Evolutionary conservation across 2,888 invertebrate genomes (phyloP), one percentile per base, ranked within the genome.

Genomic region (Malthinus seriepunctatus): DNA sequence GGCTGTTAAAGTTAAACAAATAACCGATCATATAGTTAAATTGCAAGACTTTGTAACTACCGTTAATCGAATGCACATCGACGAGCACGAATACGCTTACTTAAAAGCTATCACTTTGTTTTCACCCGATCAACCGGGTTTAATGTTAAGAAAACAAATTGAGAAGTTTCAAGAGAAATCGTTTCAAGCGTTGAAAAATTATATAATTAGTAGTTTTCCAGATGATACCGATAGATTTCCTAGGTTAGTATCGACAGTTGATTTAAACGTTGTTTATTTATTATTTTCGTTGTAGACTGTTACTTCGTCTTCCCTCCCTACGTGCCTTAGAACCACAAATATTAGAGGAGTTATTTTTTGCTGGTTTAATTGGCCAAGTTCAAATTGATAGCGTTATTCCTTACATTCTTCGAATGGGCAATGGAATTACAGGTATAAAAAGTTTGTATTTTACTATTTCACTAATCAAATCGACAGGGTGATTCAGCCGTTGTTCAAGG

Each of bases 331-430:
- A 89, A 55, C 88, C 90, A 1, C 80, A 87, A 9, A 85, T 91
- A 61, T 82, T 96, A 51, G 96, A 96, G 78, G 95, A 96, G 73
- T 83, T 96, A 52, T 96, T 96, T 82, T 96, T 97, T 75, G 89
- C 93, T 3, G 93, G 92, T 49, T 85, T 96, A 62, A 88, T 95
- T 46, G 96, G 95, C 4, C 92, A 91, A 77, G 92, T 97, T 69
- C 93, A 95, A 80, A 95, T 98, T 60, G 95, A 97, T 74, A 93
- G 91, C 73, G 92, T 97, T 68, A 91, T 98, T 78, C 97, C 97
- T 31, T 95, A 90, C 71, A 90, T 98, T 73, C 84, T 98, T 67
- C 89, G 85, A 63, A 80, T 78, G 78, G 75, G 75, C 32, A 69
- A 67, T 39, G 55, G 62, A 34, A 42, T 57, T 14, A 39, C 55